Base-by-base conservation (phyloP, 1,140 invertebrate species). In the Drosophila arawakana region DNA sequence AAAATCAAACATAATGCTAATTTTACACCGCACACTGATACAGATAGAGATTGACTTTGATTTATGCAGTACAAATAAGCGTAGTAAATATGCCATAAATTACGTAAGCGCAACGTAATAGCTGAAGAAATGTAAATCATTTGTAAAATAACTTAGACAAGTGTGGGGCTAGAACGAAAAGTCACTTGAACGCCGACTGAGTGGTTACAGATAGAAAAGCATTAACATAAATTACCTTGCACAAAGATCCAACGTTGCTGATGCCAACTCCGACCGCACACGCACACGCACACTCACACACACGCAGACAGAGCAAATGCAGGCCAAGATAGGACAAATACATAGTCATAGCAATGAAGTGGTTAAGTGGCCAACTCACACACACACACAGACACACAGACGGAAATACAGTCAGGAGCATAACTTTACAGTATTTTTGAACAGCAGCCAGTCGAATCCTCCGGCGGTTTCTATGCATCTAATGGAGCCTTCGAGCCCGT, bases 181-280 rank as follows among this genome's bases (percentile, higher is more conserved):
- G 54, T 47, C 34, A 37, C 18, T 58, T 43, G 37, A 57, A 47
- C 47, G 60, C 52, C 21, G 55, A 46, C 58, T 72, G 81, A 85
- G 76, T 63, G 71, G 77, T 61, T 71, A 66, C 63, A 73, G 77
- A 75, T 80, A 70, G 69, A 68, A 72, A 61, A 72, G 72, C 78
- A 89, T 89, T 89, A 81, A 74, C 84, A 89, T 89, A 89, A 89
- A 89, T 89, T 89, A 89, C 84, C 84, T 89, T 79, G 81, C 78
- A 73, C 78, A 80, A 76, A 37, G 78, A 81, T 84, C 69, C 78
- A 57, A 66, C 59, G 67, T 43, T 70, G 70, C 76, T 73, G 43
- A 50, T 55, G 72, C 66, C 66, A 55, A 57, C 46, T 49, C 46
- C 72, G 61, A 67, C 76, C 79, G 68, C 73, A 83, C 78, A 85